Conservation (phyloP, 2,797 vertebrate species). For the Neoniphon sammara region DNA sequence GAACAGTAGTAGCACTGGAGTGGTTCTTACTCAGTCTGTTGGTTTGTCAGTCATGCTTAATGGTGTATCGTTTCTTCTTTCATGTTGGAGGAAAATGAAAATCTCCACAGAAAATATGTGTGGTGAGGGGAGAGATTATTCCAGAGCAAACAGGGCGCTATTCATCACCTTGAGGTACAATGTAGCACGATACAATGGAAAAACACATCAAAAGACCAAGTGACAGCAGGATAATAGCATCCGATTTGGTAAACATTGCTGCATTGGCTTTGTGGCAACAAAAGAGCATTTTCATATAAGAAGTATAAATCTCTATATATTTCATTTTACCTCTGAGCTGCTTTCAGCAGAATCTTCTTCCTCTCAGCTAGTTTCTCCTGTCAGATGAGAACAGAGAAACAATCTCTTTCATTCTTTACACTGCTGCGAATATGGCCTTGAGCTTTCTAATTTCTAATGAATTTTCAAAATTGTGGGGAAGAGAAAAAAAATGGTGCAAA, state of each 20-base stretch:
- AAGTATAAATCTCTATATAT: slow-evolving; percentile 23
- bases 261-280: slow-evolving; percentile 22
- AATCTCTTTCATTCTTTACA: slow-evolving; percentile 35
- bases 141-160: slow-evolving; percentile 26
- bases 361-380: slow-evolving; percentile 86
- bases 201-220: slow-evolving; percentile 1
- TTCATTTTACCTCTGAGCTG: slow-evolving; percentile 86
- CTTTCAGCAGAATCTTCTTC: slow-evolving; percentile 87
- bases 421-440: slow-evolving; percentile 50
- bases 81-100: slow-evolving; percentile 24
- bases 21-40: slow-evolving; percentile 25
- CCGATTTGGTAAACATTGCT: slow-evolving; percentile 34
- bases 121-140: slow-evolving; percentile 42
- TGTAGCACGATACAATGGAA: slow-evolving; percentile 26
- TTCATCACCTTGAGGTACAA: slow-evolving; percentile 50
- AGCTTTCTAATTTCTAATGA: slow-evolving; percentile 49
- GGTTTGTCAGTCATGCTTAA: slow-evolving; percentile 28
- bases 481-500: slow-evolving; percentile 1
- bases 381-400: slow-evolving; percentile 52
- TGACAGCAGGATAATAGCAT: slow-evolving; percentile 47
- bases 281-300: slow-evolving; percentile 19
- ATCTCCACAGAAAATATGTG: slow-evolving; percentile 48
- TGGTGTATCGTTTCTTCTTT: neutral
- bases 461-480: slow-evolving; percentile 39
- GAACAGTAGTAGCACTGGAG: slow-evolving; percentile 25